Evolutionary conservation across 2,888 invertebrate genomes (phyloP).

Genomic region (Tetrapedia diversipes): DNA sequence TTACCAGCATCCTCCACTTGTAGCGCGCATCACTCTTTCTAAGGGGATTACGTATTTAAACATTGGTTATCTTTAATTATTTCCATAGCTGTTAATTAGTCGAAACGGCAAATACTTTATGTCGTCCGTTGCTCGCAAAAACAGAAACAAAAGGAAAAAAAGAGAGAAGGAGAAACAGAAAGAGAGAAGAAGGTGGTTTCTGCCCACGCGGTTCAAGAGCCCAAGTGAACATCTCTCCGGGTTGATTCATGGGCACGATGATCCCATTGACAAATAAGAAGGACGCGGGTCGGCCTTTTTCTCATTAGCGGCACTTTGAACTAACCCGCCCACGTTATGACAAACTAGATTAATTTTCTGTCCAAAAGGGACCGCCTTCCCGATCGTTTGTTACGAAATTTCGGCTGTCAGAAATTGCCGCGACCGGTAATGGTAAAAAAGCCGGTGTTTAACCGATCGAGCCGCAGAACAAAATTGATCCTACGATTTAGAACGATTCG

Average conservation of each 20-base stretch:
- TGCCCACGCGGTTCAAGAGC: slow-evolving; percentile 30
- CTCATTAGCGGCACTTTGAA: slow-evolving; percentile 83
- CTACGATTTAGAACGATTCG: slow-evolving; percentile 21
- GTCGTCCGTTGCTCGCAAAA: not conserved
- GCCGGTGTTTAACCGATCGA: slow-evolving; percentile 30
- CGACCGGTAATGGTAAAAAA: slow-evolving; percentile 23
- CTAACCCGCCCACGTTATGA: slow-evolving; percentile 82
- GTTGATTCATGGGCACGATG: slow-evolving; percentile 77
- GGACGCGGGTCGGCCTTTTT: slow-evolving; percentile 78
- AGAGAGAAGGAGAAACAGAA: not conserved
- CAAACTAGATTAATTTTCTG: slow-evolving; percentile 83
- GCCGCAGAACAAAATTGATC: slow-evolving; percentile 36
- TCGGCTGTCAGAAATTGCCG: slow-evolving; percentile 76
- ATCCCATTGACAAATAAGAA: slow-evolving; percentile 81
- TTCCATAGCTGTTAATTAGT: slow-evolving; percentile 23
- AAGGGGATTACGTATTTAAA: not conserved
- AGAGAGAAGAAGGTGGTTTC: not conserved
- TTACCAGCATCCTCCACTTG: not conserved
- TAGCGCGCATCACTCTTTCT: not conserved
- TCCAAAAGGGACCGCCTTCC: slow-evolving; percentile 73
- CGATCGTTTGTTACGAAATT: slow-evolving; percentile 82
- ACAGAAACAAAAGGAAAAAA: not conserved
- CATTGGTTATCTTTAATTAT: slow-evolving; percentile 17
- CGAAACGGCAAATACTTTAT: slow-evolving; percentile 17
- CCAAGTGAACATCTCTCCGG: slow-evolving; percentile 61